These are phyloP conservation scores for Oncorhynchus gorbuscha DNA, from an alignment of 2,113 vertebrate genomes.

Conservation along the genomic window DNA sequence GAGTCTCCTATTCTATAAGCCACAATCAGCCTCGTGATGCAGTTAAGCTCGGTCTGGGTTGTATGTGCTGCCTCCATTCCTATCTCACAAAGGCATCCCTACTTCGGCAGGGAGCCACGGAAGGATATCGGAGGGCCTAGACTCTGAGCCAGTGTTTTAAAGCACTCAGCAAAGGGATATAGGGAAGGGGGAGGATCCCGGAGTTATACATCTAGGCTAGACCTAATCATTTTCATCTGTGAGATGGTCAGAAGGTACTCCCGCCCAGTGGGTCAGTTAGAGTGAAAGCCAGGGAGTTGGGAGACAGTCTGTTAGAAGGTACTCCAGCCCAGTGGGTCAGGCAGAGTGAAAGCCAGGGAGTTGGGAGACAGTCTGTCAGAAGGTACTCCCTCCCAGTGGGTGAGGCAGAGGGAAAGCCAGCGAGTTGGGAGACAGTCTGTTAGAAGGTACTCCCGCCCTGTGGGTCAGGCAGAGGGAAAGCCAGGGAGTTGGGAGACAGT, in stretches of 20 bases:
- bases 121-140: conserved; percentile 18
- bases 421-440: too few relatives aligned
- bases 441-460: too few relatives aligned
- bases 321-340: too few relatives aligned
- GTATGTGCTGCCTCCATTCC: conserved; percentile 8
- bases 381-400: too few relatives aligned
- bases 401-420: too few relatives aligned
- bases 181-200: conserved; percentile 14
- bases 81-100: conserved; percentile 20
- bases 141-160: not conserved
- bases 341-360: too few relatives aligned
- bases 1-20: not conserved
- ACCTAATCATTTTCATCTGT: conserved; percentile 68
- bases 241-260: conserved; percentile 28
- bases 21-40: not conserved
- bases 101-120: conserved; percentile 28
- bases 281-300: too few relatives aligned
- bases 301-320: too few relatives aligned
- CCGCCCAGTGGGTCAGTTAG: too few relatives aligned
- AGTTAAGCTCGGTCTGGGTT: conserved; percentile 20
- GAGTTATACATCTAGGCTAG: conserved; percentile 40
- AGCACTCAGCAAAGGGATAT: not conserved
- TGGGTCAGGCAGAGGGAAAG: too few relatives aligned
- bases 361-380: too few relatives aligned
- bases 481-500: too few relatives aligned